Conservation (phyloP, 2,888 invertebrate genomes). For the Bibio marci region DNA sequence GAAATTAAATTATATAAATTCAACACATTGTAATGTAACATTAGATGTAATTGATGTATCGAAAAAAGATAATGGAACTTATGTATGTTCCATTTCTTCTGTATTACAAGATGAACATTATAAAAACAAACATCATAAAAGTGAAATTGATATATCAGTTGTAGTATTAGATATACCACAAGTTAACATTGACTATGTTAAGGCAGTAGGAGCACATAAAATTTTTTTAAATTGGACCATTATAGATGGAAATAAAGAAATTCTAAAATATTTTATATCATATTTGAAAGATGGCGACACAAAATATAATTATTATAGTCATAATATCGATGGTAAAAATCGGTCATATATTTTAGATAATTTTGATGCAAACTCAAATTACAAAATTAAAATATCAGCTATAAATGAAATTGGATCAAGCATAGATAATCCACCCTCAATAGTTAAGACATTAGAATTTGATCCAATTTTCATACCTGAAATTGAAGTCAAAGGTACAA, state of each 20-base stretch:
- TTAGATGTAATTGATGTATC: slow-evolving; percentile 38
- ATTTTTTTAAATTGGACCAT: slow-evolving; percentile 74
- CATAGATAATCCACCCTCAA: slow-evolving; percentile 36
- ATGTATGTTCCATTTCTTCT: slow-evolving; percentile 34
- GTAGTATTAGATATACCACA: slow-evolving; percentile 52
- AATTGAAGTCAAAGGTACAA: slow-evolving; percentile 52
- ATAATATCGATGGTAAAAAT: slow-evolving; percentile 42
- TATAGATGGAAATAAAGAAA: slow-evolving; percentile 53
- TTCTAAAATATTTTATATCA: slow-evolving; percentile 39
- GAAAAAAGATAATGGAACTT: slow-evolving; percentile 58
- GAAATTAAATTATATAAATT: slow-evolving; percentile 29
- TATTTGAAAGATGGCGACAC: slow-evolving; percentile 37
- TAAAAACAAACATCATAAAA: too few species aligned
- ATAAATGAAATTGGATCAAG: slow-evolving; percentile 44
- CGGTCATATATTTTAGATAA: slow-evolving; percentile 51
- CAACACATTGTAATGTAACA: slow-evolving; percentile 40
- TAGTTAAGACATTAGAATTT: slow-evolving; percentile 43
- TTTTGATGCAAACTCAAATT: slow-evolving; percentile 45
- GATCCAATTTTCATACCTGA: slow-evolving; percentile 67
- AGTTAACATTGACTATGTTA: slow-evolving; percentile 50
- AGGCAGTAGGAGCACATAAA: slow-evolving; percentile 55
- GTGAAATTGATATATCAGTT: slow-evolving; percentile 21
- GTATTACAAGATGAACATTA: slow-evolving; percentile 20
- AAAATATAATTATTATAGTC: slow-evolving; percentile 38
- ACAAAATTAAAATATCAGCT: slow-evolving; percentile 48